phyloP scores from a whole-genome alignment of 2,888 invertebrate species.

The Steinernema scapterisci region DNA sequence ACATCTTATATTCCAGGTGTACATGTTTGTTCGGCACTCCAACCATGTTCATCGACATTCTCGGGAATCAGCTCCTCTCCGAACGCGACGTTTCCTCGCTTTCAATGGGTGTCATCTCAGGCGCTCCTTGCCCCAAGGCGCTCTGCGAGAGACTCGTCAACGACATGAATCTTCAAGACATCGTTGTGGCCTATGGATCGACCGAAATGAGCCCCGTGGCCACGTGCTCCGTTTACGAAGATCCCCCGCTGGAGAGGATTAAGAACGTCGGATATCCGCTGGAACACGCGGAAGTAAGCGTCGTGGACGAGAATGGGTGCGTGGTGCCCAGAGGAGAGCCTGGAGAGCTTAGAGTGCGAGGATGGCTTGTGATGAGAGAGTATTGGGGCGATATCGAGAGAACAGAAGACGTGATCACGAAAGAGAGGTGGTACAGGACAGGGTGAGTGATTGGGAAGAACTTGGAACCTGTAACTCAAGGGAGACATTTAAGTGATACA shows the following conservation, averaged over 20 bases:
- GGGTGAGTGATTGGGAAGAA: slow-evolving; percentile 69
- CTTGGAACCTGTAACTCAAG: neutral
- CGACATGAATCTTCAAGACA: slow-evolving; percentile 67
- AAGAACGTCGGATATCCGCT: slow-evolving; percentile 72
- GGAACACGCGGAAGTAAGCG: slow-evolving; percentile 71
- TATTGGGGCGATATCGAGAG: slow-evolving; percentile 81
- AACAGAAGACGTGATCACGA: slow-evolving; percentile 75
- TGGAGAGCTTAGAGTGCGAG: slow-evolving; percentile 66
- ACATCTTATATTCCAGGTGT: slow-evolving; percentile 61
- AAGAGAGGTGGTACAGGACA: slow-evolving; percentile 80
- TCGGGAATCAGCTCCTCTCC: slow-evolving; percentile 67
- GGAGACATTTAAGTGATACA: slow-evolving; percentile 67
- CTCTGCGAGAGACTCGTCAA: slow-evolving; percentile 69
- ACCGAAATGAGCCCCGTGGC: slow-evolving; percentile 35
- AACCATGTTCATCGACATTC: slow-evolving; percentile 71
- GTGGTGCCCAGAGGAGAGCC: slow-evolving; percentile 34
- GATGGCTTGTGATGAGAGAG: slow-evolving; percentile 73
- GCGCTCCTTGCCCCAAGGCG: slow-evolving; percentile 75
- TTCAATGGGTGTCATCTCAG: slow-evolving; percentile 75
- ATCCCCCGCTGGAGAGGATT: slow-evolving; percentile 69
- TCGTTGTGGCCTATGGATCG: slow-evolving; percentile 57
- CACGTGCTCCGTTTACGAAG: slow-evolving; percentile 48
- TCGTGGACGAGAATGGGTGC: slow-evolving; percentile 33
- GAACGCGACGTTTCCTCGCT: slow-evolving; percentile 66
- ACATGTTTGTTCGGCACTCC: slow-evolving; percentile 71